Conservation (phyloP, 2,888 invertebrate genomes). For the Pachliopta kotzebuea region DNA sequence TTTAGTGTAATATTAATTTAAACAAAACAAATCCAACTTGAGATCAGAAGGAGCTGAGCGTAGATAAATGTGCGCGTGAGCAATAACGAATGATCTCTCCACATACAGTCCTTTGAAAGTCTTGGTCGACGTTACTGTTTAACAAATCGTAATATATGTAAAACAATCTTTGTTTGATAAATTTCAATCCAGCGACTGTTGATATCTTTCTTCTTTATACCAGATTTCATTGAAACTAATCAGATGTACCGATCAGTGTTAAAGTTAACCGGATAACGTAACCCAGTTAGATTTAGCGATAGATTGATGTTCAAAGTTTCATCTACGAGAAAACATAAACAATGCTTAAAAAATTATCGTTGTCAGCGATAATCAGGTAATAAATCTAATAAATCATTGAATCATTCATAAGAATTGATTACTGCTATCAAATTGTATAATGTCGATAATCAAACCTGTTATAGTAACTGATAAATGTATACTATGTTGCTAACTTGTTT, state of each 20-base stretch:
- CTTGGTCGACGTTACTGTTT: slow-evolving; percentile 4
- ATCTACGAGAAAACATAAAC: neutral
- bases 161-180: neutral
- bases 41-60: slow-evolving; percentile 24
- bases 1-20: slow-evolving; percentile 6
- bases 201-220: no score
- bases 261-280: no score
- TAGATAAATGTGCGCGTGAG: slow-evolving; percentile 46
- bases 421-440: slow-evolving; percentile 13
- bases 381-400: neutral
- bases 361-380: neutral
- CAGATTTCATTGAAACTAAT: no score
- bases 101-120: slow-evolving; percentile 36
- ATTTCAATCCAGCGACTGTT: no score
- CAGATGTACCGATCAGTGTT: no score
- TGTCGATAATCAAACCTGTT: slow-evolving; percentile 10
- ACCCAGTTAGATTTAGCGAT: no score
- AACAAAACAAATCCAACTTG: slow-evolving; percentile 11
- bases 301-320: no score
- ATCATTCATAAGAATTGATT: slow-evolving; percentile 9
- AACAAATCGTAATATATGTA: neutral
- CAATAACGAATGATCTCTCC: slow-evolving; percentile 45
- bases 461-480: neutral
- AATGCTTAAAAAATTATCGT: neutral
- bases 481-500: neutral